Conservation (phyloP, 2,888 invertebrate genomes). For the Steinernema scapterisci region DNA sequence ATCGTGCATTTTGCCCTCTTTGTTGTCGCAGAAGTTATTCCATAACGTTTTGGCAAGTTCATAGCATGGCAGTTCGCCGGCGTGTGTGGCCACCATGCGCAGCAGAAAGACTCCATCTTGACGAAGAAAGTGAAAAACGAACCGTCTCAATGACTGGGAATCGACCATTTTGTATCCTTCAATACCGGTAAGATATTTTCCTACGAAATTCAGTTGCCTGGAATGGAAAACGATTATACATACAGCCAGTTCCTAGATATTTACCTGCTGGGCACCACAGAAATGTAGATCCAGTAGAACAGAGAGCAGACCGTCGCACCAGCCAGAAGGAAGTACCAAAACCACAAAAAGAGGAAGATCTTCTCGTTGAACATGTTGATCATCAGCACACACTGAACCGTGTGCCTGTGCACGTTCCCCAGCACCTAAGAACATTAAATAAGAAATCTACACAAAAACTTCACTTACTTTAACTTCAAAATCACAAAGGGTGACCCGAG, state of each 20-base stretch:
- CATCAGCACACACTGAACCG: conserved; percentile 67
- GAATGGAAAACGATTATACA: conserved; percentile 33
- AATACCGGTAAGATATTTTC: conserved; percentile 67
- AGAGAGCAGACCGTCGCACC: conserved; percentile 66
- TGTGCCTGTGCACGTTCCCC: conserved; percentile 67
- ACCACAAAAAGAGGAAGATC: conserved; percentile 67
- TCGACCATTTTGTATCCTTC: conserved; percentile 69
- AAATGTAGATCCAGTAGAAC: conserved; percentile 68
- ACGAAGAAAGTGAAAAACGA: conserved; percentile 66
- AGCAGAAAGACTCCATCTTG: conserved; percentile 68
- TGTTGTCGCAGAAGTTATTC: conserved; percentile 67
- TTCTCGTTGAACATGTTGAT: conserved; percentile 67
- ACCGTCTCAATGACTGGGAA: conserved; percentile 65
- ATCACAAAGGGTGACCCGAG: conserved; percentile 67
- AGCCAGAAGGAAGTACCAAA: conserved; percentile 67
- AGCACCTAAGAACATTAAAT: conserved; percentile 49
- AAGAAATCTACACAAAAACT: not conserved
- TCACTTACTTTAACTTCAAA: conserved; percentile 66
- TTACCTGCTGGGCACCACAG: conserved; percentile 65
- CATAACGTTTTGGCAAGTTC: conserved; percentile 67
- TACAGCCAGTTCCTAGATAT: conserved; percentile 28
- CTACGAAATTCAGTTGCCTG: conserved; percentile 68
- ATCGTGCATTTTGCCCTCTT: conserved; percentile 67
- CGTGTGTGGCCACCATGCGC: conserved; percentile 68
- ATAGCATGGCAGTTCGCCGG: conserved; percentile 67